Evolutionary conservation across 2,888 invertebrate genomes (phyloP).

Genomic region (Sarcophaga variegata): DNA sequence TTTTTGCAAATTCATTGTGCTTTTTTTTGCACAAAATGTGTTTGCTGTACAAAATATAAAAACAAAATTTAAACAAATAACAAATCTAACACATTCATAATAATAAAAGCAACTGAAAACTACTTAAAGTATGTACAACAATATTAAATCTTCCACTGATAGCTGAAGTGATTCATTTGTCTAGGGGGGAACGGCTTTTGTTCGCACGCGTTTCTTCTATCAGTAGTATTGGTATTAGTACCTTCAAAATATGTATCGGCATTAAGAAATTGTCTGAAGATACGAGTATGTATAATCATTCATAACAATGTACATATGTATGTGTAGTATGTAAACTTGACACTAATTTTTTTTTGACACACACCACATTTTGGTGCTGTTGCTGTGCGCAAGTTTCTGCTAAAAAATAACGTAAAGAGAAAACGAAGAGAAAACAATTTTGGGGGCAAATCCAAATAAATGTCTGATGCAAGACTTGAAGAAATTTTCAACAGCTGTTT

Average conservation of each 20-base stretch:
- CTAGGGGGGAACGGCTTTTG: background rate
- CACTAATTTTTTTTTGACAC: background rate
- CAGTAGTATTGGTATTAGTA: background rate
- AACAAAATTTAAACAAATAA: background rate
- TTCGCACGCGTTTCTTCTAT: background rate
- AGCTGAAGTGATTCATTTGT: background rate
- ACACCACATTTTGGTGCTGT: conserved; percentile 14
- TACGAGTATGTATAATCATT: background rate
- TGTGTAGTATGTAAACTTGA: conserved; percentile 17
- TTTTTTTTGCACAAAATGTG: background rate
- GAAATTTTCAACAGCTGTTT: conserved; percentile 70
- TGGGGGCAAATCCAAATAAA: conserved; percentile 44
- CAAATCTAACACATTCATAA: background rate
- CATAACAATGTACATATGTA: background rate
- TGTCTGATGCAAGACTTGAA: conserved; percentile 75
- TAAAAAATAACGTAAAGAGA: background rate
- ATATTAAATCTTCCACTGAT: background rate
- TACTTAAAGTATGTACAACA: background rate
- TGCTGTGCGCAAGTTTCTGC: conserved; percentile 38
- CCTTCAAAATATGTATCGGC: background rate
- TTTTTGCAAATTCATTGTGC: background rate
- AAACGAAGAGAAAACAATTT: conserved; percentile 9
- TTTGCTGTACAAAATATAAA: background rate
- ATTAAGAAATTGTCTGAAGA: background rate
- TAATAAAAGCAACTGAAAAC: background rate